Base-by-base conservation (phyloP, 2,797 vertebrate species). In the Heliangelus exortis region DNA sequence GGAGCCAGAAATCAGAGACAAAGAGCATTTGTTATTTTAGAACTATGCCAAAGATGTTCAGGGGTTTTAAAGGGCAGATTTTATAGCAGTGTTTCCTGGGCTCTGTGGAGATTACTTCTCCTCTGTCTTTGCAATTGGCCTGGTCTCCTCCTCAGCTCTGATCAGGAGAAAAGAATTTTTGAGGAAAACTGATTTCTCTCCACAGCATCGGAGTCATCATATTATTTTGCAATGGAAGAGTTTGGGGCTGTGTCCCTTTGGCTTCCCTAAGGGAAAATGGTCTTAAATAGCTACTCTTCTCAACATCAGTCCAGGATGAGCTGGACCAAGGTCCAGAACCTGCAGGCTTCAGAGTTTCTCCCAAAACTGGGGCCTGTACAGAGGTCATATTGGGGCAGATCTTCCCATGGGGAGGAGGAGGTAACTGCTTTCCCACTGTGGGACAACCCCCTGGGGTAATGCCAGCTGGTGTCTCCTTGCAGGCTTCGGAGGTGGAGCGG, bases 401-500 rank as follows among this genome's bases (percentile, higher is more conserved):
- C 41, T 51, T 71, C 73, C 36, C 19, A 19, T 22, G 65, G 39
- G 51, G 61, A 59, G 73, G 41, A 92, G 28, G 54, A 69, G 33
- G 18, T 45, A 57, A 54, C 34, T 57, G 55, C 72, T 74, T 74
- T 85, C 81, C 1, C 1, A 31, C 26, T 29, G 1, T 36, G 68
- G 45, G 45, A 69, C 0, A 2, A 16, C 25, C 33, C 34, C 53
- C 29, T 5, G 5, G 19, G 33, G 23, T 96, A 77, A 94, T 8
- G 5, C 25, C 57, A 45, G 63, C 59, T 71, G 75, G 11, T 79
- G 61, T 97, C 71, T 97, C 47, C 67, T 94, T 96, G n/a, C 97
- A 99, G 99, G 99, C 99, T 3, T 98, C 99, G 4, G 99, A 99
- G 96, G 99, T 99, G 96, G 99, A 99, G 97, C 98, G 98, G 96